phyloP scores from a whole-genome alignment of 2,797 vertebrate species.

The Helostoma temminkii region DNA sequence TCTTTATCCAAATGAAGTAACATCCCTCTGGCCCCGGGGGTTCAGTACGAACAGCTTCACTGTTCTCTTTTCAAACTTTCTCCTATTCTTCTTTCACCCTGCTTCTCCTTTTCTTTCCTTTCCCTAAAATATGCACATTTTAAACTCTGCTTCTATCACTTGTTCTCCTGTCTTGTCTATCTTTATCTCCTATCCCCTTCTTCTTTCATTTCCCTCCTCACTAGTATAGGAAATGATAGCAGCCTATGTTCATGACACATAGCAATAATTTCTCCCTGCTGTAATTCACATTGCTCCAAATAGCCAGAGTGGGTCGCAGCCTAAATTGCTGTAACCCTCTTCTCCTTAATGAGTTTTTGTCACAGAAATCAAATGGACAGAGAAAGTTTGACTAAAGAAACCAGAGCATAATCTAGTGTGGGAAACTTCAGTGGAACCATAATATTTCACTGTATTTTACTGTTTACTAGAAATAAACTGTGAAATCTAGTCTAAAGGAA shows the following conservation, averaged over 20 bases:
- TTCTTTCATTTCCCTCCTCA: conserved; percentile 18
- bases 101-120: neutral
- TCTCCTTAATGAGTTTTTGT: conserved; percentile 31
- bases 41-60: neutral
- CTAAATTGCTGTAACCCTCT: conserved; percentile 30
- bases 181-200: conserved; percentile 3
- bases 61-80: neutral
- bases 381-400: conserved; percentile 16
- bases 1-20: neutral
- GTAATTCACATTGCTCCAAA: conserved; percentile 48
- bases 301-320: conserved; percentile 46
- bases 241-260: conserved; percentile 24
- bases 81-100: neutral
- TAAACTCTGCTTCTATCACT: neutral
- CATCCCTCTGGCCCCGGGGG: neutral
- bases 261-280: conserved; percentile 34
- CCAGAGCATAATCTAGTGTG: conserved; percentile 8
- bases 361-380: conserved; percentile 19
- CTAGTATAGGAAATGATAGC: neutral
- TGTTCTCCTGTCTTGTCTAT: neutral
- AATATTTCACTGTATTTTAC: neutral
- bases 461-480: neutral
- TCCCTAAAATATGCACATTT: neutral
- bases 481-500: neutral
- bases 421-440: conserved; percentile 5